Conservation (phyloP, 2,113 vertebrate species). For the Seriola dumerili region DNA sequence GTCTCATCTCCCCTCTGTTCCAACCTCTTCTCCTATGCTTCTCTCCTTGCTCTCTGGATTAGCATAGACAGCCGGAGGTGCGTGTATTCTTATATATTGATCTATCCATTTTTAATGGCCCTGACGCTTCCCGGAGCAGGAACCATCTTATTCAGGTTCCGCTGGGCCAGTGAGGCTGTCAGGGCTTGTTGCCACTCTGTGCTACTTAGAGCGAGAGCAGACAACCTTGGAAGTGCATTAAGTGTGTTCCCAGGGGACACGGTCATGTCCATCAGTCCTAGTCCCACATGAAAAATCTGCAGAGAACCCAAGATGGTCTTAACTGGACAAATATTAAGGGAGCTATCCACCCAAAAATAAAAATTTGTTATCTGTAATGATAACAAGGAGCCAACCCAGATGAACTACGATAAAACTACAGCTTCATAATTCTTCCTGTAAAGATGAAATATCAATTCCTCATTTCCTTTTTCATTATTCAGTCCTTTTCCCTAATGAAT, state of each 20-base stretch:
- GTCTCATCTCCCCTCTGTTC: slow-evolving; percentile 29
- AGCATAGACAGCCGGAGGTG: slow-evolving; percentile 65
- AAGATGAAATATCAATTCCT: not conserved
- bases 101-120: slow-evolving; percentile 75
- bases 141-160: slow-evolving; percentile 66
- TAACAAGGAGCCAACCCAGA: not conserved
- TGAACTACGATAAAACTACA: not conserved
- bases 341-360: slow-evolving; percentile 8
- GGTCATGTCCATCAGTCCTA: slow-evolving; percentile 50
- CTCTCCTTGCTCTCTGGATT: slow-evolving; percentile 48
- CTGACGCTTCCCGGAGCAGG: slow-evolving; percentile 47
- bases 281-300: slow-evolving; percentile 44
- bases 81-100: slow-evolving; percentile 73
- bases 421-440: not conserved
- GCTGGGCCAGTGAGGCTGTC: slow-evolving; percentile 67
- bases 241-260: slow-evolving; percentile 46
- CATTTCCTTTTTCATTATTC: not conserved
- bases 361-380: not conserved
- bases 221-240: slow-evolving; percentile 78
- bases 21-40: slow-evolving; percentile 45
- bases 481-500: not conserved
- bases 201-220: slow-evolving; percentile 54
- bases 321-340: slow-evolving; percentile 7
- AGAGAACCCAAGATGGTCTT: slow-evolving; percentile 2
- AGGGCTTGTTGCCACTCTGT: slow-evolving; percentile 63